Conservation (phyloP, 2,888 invertebrate genomes). For the Parapristionchus giblindavisi region DNA sequence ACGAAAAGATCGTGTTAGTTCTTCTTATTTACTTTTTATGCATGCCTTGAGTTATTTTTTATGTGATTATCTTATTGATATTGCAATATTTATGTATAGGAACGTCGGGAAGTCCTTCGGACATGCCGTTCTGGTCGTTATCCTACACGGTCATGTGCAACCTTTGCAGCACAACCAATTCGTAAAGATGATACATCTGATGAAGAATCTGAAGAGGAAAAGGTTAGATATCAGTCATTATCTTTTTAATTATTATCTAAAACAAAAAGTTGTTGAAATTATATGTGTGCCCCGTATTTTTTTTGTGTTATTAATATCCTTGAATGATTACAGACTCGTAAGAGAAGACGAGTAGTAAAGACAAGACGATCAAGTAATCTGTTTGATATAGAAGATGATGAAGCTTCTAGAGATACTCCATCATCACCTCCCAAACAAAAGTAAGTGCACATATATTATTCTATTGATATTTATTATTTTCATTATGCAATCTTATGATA, state of each 20-base stretch:
- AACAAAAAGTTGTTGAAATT: too few species aligned
- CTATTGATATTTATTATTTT: too few species aligned
- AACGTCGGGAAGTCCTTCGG: not conserved
- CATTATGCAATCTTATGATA: too few species aligned
- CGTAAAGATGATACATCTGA: not conserved
- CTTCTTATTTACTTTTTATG: not conserved
- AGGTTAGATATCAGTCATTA: not conserved
- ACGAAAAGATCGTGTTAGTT: conserved; percentile 36
- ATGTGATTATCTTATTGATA: not conserved
- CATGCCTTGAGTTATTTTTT: not conserved
- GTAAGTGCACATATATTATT: too few species aligned
- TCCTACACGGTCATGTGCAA: conserved; percentile 3
- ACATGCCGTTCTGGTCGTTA: conserved; percentile 2
- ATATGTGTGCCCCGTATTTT: too few species aligned
- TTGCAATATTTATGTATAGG: not conserved
- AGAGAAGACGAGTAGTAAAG: not conserved
- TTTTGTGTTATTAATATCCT: too few species aligned
- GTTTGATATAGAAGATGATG: conserved; percentile 25
- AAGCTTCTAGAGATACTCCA: conserved; percentile 28
- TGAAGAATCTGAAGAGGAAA: conserved; percentile 23
- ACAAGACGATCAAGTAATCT: not conserved
- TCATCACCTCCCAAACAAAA: too few species aligned
- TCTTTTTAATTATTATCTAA: too few species aligned
- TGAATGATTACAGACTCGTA: too few species aligned
- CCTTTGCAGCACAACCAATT: not conserved